Base-by-base conservation (phyloP, 1,140 invertebrate genomes). In the Philaenus spumarius region DNA sequence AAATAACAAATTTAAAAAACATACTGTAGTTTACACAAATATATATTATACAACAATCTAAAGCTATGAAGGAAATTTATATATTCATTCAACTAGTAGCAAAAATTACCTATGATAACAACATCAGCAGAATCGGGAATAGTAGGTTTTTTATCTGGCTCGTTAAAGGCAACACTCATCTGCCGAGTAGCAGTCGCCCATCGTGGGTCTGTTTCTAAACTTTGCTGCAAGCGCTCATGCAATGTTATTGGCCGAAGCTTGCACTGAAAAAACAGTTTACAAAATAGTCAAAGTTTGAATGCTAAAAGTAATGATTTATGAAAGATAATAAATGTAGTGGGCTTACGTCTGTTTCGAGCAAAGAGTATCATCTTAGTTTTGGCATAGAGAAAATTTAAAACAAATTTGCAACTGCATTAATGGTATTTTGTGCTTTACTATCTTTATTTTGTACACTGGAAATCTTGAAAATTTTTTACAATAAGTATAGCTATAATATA, bases 111-210 rank as follows among this genome's bases (percentile, higher is more conserved):
- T 19, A 67, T 66, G 19, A 67, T 66, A 30, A 67, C 64, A n/a
- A 66, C 66, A 60, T 67, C 66, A 24, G 66, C 64, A 24, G 34
- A 55, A 22, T 62, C 46, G n/a, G 66, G 66, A 14, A 67, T 39
- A 4, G 48, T 7, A 40, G 60, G 45, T 20, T 9, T 20, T 37
- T 50, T 34, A 15, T 26, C 30, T 35, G 23, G 15, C 12, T 51
- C 47, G 6, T 14, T 30, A 15, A 24, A n/a, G 4, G 30, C n/a
- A 4, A n/a, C 24, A 30, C 3, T 4, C 26, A 30, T 30, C 9
- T 30, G 26, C 23, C 47, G 22, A 19, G 23, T 30, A 4, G 22
- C 14, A 15, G 47, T 14, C 22, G 5, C 22, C 4, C 47, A n/a
- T 35, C 30, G 20, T 26, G 30, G 2, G 47, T 30, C 22, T 30